A percentile compares a stretch with the other conserved stretches of the same genome.
Conservation (phyloP, 2,113 vertebrate species). For the Ciconia boyciana region DNA sequence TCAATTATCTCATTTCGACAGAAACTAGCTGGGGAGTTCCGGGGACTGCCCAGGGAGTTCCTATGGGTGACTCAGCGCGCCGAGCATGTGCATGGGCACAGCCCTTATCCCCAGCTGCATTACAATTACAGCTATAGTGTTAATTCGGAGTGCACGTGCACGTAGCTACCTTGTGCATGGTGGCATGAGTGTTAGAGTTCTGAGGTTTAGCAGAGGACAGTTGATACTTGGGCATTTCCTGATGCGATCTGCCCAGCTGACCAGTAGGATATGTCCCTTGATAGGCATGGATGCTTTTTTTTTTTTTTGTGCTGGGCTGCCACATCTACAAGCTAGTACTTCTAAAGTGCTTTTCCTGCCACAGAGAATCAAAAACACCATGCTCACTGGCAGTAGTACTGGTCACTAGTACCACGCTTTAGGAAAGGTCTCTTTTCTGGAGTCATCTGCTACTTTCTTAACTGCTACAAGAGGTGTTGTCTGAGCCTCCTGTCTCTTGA, state of each 20-base stretch:
- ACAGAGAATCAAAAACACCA: not conserved
- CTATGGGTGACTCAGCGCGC: not conserved
- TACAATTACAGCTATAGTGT: not conserved
- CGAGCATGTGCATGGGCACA: not conserved
- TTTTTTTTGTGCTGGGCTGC: not conserved
- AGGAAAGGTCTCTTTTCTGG: not conserved
- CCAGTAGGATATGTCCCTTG: not conserved
- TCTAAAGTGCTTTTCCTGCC: not conserved
- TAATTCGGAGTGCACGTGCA: rapidly evolving
- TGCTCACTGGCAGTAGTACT: not conserved
- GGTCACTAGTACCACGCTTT: not conserved
- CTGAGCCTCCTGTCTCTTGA: not conserved
- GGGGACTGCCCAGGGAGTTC: constrained; percentile 47
- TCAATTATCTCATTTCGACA: constrained; percentile 18
- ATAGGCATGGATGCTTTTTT: not conserved
- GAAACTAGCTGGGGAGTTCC: constrained; percentile 58
- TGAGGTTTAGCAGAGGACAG: not conserved
- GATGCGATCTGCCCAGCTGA: not conserved
- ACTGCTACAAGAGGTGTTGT: not conserved
- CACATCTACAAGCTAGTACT: not conserved
- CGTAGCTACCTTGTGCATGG: not conserved
- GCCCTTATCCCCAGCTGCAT: not conserved
- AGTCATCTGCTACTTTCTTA: not conserved
- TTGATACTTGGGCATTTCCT: not conserved
- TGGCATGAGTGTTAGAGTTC: not conserved